Evolutionary conservation across 2,797 vertebrate genomes (phyloP).

Genomic region (Gobionotothen gibberifrons): DNA sequence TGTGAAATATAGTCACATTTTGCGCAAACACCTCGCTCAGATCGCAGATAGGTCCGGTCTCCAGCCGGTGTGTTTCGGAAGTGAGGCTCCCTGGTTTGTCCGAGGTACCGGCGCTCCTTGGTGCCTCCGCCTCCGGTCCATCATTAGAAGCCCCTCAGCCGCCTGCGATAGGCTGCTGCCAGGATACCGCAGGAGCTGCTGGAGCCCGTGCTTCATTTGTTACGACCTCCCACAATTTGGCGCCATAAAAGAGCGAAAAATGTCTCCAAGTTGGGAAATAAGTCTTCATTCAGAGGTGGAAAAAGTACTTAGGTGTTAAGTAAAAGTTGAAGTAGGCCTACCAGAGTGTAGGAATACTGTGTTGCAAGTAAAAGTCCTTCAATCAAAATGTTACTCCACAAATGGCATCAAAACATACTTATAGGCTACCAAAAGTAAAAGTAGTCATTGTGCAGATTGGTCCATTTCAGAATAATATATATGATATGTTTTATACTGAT

Average conservation of each 20-base stretch:
- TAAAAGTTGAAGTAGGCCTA: no score
- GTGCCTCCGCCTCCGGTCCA: slow-evolving; percentile 76
- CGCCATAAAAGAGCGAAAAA: slow-evolving; percentile 48
- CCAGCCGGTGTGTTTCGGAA: slow-evolving; percentile 47
- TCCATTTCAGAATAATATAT: no score
- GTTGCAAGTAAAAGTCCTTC: no score
- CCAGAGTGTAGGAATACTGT: no score
- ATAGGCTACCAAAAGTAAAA: no score
- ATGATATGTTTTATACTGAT: no score
- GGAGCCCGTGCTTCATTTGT: slow-evolving; percentile 59
- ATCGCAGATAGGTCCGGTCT: slow-evolving; percentile 38
- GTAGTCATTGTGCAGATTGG: no score
- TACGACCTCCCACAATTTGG: slow-evolving; percentile 75
- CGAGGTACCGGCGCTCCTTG: slow-evolving; percentile 64
- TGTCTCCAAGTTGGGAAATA: slow-evolving; percentile 40
- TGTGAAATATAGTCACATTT: slow-evolving; percentile 42
- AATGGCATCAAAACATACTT: no score
- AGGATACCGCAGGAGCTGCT: slow-evolving; percentile 71
- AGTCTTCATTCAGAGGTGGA: slow-evolving; percentile 21
- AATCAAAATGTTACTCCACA: no score
- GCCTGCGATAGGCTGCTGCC: slow-evolving; percentile 78
- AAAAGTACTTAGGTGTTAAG: no score
- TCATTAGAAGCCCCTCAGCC: slow-evolving; percentile 67
- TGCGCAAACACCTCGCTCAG: slow-evolving; percentile 42
- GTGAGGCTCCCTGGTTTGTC: slow-evolving; percentile 69